Base-by-base conservation (phyloP, 2,888 invertebrate genomes). In the Tortricodes alternella region DNA sequence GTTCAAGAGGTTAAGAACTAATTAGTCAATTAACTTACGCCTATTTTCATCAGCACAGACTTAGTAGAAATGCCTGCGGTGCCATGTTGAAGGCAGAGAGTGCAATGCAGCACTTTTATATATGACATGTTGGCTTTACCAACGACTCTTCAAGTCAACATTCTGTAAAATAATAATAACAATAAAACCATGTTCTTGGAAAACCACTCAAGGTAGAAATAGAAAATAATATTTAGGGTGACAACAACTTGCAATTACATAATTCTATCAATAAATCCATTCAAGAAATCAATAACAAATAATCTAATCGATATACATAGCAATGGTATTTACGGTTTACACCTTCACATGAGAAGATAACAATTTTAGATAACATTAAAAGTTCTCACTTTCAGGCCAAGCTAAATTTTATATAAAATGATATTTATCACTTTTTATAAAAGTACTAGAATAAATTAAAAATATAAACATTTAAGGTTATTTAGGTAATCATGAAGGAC, bases 41-140 rank as follows among this genome's bases (percentile, higher is more conserved):
- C 74, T 65, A 77, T 69, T 78, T 83, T 83, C 51, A 85, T 67
- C 46, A 84, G 74, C 63, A 84, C 71, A 46, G 80, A 73, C 59
- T 80, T 82, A 6, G 70, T 70, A 21, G 82, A 78, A 57, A 86
- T 66, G 15, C 78, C 77, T 52, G 73, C 49, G 46, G 70, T 64
- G 51, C 83, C 81, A 76, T 84, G 77, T 66, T 76, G 83, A 51
- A 85, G 69, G 74, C 86, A 89, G 48, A 82, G 65, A 51, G 77
- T 82, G 67, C 88, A 89, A 62, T 88, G 82, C 53, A 87, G 70
- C 55, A 86, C 82, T 70, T 83, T 88, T 64, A 80, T 68, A 68
- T 85, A 88, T 56, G 89, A 87, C 90, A 90, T 90, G 44, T 57
- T 76, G 62, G 32, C 50, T 49, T 58, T 58, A 35, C 59, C 23